Evolutionary conservation across 1,140 invertebrate genomes (phyloP), one percentile per base, ranked within the genome.

Genomic region (Bombus huntii): DNA sequence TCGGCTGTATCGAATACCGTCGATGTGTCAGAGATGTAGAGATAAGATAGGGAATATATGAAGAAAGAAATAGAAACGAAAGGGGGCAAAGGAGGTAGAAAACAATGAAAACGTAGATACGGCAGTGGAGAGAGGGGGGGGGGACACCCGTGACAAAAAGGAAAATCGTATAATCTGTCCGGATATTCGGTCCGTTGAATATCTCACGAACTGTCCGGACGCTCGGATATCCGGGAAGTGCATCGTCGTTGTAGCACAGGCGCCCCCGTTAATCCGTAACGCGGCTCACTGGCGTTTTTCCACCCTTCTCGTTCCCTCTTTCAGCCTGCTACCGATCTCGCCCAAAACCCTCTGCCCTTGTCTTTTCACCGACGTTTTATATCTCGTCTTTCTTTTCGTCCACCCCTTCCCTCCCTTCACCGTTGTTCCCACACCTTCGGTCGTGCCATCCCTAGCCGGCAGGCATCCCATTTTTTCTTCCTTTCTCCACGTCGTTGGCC

Each of bases 171-270:
- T 90, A 90, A 90, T 89, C 88, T 88, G 80, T 42, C 72, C 86
- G 89, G 89, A 90, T 88, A 89, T 90, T 89, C 86, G 89, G 86
- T 88, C 76, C 89, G 89, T 85, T 90, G 89, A 90, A 90, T 90
- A 90, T 90, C 89, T 90, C 88, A 90, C 89, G 86, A 89, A 57
- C 76, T 85, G 88, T 86, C 88, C 83, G 76, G 89, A 78, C 59
- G 88, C 83, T 88, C 75, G 89, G 86, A 90, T 90, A 88, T 89
- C 88, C 89, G 83, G 88, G 47, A 81, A 90, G 89, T 89, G 89
- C 89, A 90, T 82, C 89, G 88, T 85, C 88, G 89, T 89, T 90
- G 88, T 88, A 75, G 77, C 65, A 83, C 68, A 66, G 68, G 68
- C 77, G 77, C 70, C 71, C 71, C 85, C 79, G 88, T 90, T 90